Base-by-base conservation (phyloP, 2,113 vertebrate species). In the Cinclus cinclus region DNA sequence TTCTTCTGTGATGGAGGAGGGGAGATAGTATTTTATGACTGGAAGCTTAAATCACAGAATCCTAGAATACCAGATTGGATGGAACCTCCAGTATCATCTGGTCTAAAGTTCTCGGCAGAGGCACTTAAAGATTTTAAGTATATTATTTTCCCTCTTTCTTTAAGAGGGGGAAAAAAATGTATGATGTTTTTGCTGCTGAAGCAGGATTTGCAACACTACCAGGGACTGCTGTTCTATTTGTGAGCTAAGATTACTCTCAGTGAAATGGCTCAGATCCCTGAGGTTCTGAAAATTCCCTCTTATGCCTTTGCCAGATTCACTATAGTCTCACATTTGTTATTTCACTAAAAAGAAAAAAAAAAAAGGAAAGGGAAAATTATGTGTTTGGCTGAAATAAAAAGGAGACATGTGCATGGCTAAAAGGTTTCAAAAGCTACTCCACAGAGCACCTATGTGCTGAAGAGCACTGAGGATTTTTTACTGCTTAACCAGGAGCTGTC, bases 141-240 rank as follows among this genome's bases (percentile, higher is more conserved):
- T 44, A 63, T 18, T 18, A 39, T 91, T 91, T 92, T 63, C 55
- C 77, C 35, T 37, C 37, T 4, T 3, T 65, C 68, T 67, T 69
- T 44, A 59, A 63, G n/a, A 49, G 42, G 13, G 17, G 5, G 0
- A 3, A 23, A 78, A 55, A 79, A 84, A 65, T 60, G 14, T 7
- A 47, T 50, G 59, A 28, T 4, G 9, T 75, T 94, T 94, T 83
- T 94, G 83, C 79, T 92, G 76, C 73, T 56, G 83, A 84, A 87
- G 62, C 85, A 92, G 64, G 52, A 90, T 92, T 93, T 97, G 68
- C 83, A 95, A 23, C 78, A 63, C 79, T 93, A 71, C 22, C 85
- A 87, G 68, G 83, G 39, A 63, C 60, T 93, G 88, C 83, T 68
- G 83, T 78, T 93, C 76, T 93, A 67, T 92, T 95, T 95, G 91